Percentiles rank a stretch among this genome's conserved stretches.
Evolutionary conservation across 2,113 vertebrate species (phyloP).

Genomic region (Coryphaenoides rupestris): DNA sequence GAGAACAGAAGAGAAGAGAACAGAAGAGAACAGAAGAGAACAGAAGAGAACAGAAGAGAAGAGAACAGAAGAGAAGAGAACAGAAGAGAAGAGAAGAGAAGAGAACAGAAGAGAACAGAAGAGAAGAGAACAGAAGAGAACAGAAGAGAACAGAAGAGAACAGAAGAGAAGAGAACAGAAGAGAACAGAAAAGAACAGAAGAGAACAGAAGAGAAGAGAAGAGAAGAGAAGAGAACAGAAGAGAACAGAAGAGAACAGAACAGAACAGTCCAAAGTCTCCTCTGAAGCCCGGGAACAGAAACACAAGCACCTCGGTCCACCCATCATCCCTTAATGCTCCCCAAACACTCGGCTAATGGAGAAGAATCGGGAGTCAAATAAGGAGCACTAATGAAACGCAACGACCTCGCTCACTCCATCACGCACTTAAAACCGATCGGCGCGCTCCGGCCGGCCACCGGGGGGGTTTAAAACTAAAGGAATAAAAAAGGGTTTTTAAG

Average conservation of each 20-base stretch:
- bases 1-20: slow-evolving; percentile 25
- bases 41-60: slow-evolving; percentile 32
- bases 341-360: too few relatives aligned
- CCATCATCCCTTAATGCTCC: too few relatives aligned
- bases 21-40: slow-evolving; percentile 24
- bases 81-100: slow-evolving; percentile 17
- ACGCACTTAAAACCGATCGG: too few relatives aligned
- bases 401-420: too few relatives aligned
- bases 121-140: slow-evolving; percentile 6
- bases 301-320: background rate
- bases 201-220: background rate
- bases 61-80: slow-evolving; percentile 29
- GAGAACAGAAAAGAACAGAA: slow-evolving; percentile 1
- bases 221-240: too few relatives aligned
- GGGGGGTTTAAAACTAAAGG: too few relatives aligned
- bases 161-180: background rate
- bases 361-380: too few relatives aligned
- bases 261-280: background rate
- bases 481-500: too few relatives aligned
- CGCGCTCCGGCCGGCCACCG: too few relatives aligned
- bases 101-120: slow-evolving; percentile 1
- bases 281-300: background rate
- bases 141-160: background rate
- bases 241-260: background rate
- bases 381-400: too few relatives aligned